Evolutionary conservation across 2,113 vertebrate genomes (phyloP).

Genomic region (Macquaria australasica): DNA sequence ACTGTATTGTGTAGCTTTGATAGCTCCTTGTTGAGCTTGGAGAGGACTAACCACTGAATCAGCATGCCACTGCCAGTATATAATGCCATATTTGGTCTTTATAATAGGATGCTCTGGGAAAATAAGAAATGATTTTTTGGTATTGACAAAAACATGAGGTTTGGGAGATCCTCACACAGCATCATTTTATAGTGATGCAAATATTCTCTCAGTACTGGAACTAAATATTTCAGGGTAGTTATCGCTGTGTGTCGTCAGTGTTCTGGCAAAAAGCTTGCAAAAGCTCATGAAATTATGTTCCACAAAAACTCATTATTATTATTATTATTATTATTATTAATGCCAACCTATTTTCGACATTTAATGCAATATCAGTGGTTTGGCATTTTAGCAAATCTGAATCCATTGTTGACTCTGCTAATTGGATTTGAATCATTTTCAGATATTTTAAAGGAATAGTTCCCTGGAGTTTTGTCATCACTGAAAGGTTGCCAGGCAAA

Average conservation of each 20-base stretch:
- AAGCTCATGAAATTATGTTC: background rate
- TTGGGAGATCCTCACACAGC: constrained; percentile 18
- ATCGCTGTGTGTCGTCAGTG: background rate
- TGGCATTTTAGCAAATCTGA: background rate
- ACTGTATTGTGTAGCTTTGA: constrained; percentile 49
- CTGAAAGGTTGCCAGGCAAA: background rate
- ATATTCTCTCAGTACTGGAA: background rate
- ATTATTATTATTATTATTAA: no score
- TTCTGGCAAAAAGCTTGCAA: background rate
- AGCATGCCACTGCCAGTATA: constrained; percentile 24
- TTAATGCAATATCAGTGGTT: background rate
- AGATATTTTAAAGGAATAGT: background rate
- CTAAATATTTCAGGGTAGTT: background rate
- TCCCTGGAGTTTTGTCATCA: background rate
- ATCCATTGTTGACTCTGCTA: background rate
- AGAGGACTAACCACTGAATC: constrained; percentile 46
- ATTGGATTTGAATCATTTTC: background rate
- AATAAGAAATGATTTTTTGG: background rate
- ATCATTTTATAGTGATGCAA: background rate
- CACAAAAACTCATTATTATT: no score
- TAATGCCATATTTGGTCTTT: constrained; percentile 30
- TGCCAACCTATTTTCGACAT: background rate
- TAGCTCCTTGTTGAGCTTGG: constrained; percentile 42
- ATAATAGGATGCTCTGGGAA: constrained; percentile 20
- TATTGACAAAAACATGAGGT: constrained; percentile 27